Conservation (phyloP, 2,113 vertebrate species). For the Megaceryle torquata region DNA sequence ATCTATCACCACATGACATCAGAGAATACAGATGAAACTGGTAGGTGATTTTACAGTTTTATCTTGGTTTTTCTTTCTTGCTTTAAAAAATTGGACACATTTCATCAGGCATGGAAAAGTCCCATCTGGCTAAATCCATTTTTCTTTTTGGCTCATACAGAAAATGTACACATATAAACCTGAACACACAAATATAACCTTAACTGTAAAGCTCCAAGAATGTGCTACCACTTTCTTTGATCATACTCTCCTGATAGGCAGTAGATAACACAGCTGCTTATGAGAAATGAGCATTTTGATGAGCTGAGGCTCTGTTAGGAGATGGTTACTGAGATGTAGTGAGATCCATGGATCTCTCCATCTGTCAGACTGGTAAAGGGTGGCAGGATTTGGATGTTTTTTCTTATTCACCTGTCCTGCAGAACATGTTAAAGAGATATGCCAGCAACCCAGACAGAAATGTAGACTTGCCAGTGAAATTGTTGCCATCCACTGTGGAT, state of each 20-base stretch:
- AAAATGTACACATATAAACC: background rate
- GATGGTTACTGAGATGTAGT: background rate
- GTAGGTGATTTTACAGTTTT: background rate
- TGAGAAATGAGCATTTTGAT: background rate
- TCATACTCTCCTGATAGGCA: background rate
- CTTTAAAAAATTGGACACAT: background rate
- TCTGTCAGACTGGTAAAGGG: background rate
- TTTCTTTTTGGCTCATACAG: background rate
- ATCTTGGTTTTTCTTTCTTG: background rate
- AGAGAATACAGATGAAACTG: background rate
- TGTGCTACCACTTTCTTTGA: background rate
- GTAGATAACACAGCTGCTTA: background rate
- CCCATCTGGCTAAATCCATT: background rate
- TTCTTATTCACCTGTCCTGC: background rate
- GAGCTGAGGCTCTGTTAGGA: background rate
- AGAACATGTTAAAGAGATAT: background rate
- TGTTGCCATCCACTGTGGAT: background rate
- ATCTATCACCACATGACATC: fast-evolving
- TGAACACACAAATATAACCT: constrained; percentile 5
- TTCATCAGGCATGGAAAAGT: background rate
- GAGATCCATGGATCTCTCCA: background rate
- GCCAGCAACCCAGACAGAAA: background rate
- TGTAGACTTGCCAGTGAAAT: background rate
- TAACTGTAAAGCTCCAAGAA: background rate
- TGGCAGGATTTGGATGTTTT: background rate